Base-by-base conservation (phyloP, 2,113 vertebrate genomes). In the Zosterops lateralis region DNA sequence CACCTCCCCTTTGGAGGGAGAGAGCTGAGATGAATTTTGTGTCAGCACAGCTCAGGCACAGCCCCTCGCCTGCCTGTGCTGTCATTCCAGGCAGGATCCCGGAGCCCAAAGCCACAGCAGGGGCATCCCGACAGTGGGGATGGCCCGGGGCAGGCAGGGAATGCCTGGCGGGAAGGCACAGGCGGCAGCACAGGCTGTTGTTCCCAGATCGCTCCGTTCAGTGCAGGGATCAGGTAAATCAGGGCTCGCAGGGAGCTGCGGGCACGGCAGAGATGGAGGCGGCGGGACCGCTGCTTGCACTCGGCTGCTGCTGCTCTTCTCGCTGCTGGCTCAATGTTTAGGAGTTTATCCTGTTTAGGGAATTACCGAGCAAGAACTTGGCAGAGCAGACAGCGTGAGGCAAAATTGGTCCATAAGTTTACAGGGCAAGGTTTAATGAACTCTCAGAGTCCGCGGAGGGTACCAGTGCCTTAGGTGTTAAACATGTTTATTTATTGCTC, bases 381-480 rank as follows among this genome's bases (percentile, higher is more conserved):
- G 96, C 96, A 90, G 89, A 80, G 42, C 22, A 92, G 93, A 61
- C 90, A 92, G 89, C 89, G 7, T 70, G 92, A 96, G 84, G 76
- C 54, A 44, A 77, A 85, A 93, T 80, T 76, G 90, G 88, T 87
- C 90, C 87, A 79, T 90, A 92, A 71, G 88, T 96, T 97, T 96
- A 87, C 83, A 95, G 95, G 94, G 94, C 86, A 96, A 87, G 84
- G 83, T 89, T 96, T 97, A 97, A 97, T 96, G 96, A 96, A 97
- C 96, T 94, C 88, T 75, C 21, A 24, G 78, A 83, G 85, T 82
- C 89, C 4, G 0, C 5, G 0, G 90, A 95, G 93, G 88, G 47
- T 57, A 85, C 25, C 68, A 67, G 44, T 77, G 96, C 91, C 96
- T 86, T 86, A 95, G 95, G 95, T 94, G 38, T 62, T 87, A 38